Percentiles rank a stretch among this genome's conserved stretches.
These are phyloP conservation scores for Pachyramphus minor DNA, from an alignment of 2,113 vertebrate genomes.

Conservation along the genomic window DNA sequence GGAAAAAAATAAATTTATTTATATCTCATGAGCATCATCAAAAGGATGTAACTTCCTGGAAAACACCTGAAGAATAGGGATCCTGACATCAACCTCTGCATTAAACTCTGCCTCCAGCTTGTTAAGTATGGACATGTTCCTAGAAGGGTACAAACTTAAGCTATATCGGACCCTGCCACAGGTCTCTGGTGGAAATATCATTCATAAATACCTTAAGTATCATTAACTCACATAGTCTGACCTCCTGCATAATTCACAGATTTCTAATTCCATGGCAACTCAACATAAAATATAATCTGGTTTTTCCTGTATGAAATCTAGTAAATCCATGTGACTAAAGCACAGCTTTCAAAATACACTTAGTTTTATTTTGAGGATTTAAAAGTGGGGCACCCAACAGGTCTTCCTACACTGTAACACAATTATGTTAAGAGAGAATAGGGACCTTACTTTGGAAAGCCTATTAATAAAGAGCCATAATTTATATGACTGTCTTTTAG, in stretches of 20 bases:
- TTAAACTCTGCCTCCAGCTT: background rate
- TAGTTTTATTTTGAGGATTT: background rate
- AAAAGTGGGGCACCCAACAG: background rate
- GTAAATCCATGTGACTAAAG: background rate
- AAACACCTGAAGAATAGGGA: background rate
- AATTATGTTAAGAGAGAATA: background rate
- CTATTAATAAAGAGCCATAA: background rate
- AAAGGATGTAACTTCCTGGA: background rate
- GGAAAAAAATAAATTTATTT: background rate
- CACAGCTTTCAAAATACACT: background rate
- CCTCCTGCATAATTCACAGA: background rate
- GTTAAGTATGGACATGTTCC: background rate
- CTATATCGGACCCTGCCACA: background rate
- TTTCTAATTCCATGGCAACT: background rate
- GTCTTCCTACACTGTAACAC: background rate
- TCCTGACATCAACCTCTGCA: background rate
- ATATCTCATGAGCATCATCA: background rate
- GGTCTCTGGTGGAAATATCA: background rate
- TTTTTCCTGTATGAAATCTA: background rate
- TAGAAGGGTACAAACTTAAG: background rate
- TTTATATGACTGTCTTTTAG: background rate
- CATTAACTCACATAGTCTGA: background rate
- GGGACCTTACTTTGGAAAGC: background rate
- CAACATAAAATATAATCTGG: background rate
- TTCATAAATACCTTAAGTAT: background rate